Evolutionary conservation across 2,888 invertebrate species (phyloP).

Genomic region (Phorcus lineatus): DNA sequence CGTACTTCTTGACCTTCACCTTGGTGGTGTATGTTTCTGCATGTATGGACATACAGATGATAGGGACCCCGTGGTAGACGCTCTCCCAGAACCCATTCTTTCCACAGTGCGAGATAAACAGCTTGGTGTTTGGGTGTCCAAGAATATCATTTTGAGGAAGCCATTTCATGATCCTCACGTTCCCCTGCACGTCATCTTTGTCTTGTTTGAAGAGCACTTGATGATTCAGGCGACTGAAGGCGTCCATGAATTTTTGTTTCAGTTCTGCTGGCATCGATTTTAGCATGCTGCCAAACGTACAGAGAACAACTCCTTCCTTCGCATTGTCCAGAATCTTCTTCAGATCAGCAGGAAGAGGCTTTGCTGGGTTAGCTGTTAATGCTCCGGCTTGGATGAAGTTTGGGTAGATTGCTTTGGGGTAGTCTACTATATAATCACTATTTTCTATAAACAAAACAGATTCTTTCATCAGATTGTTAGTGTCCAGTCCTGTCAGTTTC

Average conservation of each 20-base stretch:
- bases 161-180: constrained; percentile 46
- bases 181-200: constrained; percentile 28
- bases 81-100: constrained; percentile 55
- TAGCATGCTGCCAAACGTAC: constrained; percentile 49
- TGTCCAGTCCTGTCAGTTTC: background rate
- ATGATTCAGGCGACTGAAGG: constrained; percentile 26
- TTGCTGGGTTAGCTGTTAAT: constrained; percentile 44
- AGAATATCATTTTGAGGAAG: constrained; percentile 54
- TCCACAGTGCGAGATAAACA: constrained; percentile 59
- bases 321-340: constrained; percentile 42
- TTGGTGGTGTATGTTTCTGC: constrained; percentile 47
- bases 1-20: constrained; percentile 30
- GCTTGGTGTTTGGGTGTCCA: constrained; percentile 44
- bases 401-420: constrained; percentile 44
- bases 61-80: constrained; percentile 56
- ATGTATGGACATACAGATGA: constrained; percentile 48
- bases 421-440: constrained; percentile 48
- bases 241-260: constrained; percentile 30
- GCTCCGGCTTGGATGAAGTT: constrained; percentile 50
- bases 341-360: constrained; percentile 39
- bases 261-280: constrained; percentile 29
- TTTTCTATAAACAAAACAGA: constrained; percentile 46
- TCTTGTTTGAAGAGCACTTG: constrained; percentile 35
- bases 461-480: constrained; percentile 21
- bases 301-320: constrained; percentile 46